Evolutionary conservation across 2,888 invertebrate genomes (phyloP).

Genomic region (Drosophila setosimentum): DNA sequence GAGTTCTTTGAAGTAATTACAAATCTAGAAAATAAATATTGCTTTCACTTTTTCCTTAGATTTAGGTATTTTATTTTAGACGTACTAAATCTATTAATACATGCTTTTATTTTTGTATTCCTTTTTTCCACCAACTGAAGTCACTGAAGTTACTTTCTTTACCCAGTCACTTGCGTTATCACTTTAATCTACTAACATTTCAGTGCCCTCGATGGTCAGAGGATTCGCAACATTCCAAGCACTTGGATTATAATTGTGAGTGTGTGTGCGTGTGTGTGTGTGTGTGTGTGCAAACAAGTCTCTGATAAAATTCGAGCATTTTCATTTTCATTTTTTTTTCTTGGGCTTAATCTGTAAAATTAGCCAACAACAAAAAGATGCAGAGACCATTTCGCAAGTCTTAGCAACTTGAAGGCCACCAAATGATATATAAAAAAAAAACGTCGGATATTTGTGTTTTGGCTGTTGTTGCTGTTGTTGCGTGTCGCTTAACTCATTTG

Average conservation of each 20-base stretch:
- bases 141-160: not conserved
- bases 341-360: conserved; percentile 6
- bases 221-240: not conserved
- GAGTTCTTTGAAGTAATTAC: not conserved
- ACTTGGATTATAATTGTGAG: not conserved
- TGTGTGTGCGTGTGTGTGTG: not conserved
- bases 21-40: not conserved
- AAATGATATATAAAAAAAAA: conserved; percentile 51
- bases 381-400: conserved; percentile 10
- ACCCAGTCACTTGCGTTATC: not conserved
- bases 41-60: not conserved
- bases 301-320: conserved; percentile 13
- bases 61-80: not conserved
- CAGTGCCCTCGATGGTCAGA: conserved; percentile 5
- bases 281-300: conserved; percentile 17
- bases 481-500: conserved; percentile 55
- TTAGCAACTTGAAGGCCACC: conserved; percentile 29
- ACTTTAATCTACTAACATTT: not conserved
- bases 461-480: conserved; percentile 4
- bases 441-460: conserved; percentile 38
- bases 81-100: not conserved
- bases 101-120: not conserved
- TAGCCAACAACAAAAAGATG: not conserved
- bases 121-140: not conserved
- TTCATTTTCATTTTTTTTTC: conserved; percentile 14